These are phyloP conservation scores for Brachionus asplanchnoidis DNA, from an alignment of 1,140 invertebrate species.

Conservation along the genomic window DNA sequence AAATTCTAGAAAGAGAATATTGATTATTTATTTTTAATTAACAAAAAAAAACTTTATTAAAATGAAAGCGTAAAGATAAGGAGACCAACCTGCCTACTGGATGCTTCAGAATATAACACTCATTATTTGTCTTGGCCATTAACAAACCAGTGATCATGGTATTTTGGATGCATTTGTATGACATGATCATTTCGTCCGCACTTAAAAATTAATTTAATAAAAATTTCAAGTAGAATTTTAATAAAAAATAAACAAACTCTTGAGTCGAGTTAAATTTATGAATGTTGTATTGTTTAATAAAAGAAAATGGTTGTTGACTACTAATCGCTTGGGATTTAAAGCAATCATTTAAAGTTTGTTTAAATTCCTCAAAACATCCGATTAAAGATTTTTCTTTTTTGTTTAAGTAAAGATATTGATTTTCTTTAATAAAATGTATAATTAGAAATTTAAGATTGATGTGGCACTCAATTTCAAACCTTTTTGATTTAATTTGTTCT, in stretches of 20 bases:
- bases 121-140: conserved; percentile 36
- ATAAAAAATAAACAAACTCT: conserved; percentile 14
- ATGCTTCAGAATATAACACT: conserved; percentile 35
- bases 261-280: conserved; percentile 37
- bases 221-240: not conserved
- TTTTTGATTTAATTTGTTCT: not conserved
- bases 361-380: conserved; percentile 39
- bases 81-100: not conserved
- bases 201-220: not conserved
- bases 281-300: conserved; percentile 41
- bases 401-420: conserved; percentile 29
- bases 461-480: not conserved
- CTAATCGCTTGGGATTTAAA: conserved; percentile 35
- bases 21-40: not conserved
- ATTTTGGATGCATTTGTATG: conserved; percentile 26
- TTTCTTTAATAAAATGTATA: not conserved
- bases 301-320: conserved; percentile 38
- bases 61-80: not conserved
- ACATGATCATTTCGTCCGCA: conserved; percentile 37
- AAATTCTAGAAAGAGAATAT: not conserved
- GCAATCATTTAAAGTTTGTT: conserved; percentile 38
- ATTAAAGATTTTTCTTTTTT: conserved; percentile 39
- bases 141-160: conserved; percentile 18
- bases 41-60: no score
- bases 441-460: not conserved